Percentiles rank a stretch among this genome's conserved stretches.
These are phyloP conservation scores for Sciurus vulgaris DNA, from an alignment of 2,797 vertebrate genomes.

Conservation along the genomic window DNA sequence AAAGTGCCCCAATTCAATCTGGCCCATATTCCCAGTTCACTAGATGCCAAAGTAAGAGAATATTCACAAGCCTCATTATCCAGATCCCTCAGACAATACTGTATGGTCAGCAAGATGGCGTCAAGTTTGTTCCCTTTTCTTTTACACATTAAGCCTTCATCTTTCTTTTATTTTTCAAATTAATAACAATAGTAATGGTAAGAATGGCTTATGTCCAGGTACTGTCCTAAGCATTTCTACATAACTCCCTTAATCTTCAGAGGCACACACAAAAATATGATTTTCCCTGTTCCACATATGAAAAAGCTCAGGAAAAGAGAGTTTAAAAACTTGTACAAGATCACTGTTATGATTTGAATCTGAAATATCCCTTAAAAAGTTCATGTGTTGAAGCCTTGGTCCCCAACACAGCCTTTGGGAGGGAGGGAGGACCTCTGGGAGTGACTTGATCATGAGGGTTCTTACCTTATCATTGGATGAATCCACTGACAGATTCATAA, in stretches of 20 bases:
- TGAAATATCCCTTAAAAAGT: not conserved
- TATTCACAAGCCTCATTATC: not conserved
- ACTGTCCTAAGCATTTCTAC: not conserved
- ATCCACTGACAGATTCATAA: not conserved
- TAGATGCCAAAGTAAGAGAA: not conserved
- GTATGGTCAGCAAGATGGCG: not conserved
- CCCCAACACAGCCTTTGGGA: not conserved
- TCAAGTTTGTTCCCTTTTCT: not conserved
- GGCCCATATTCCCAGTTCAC: not conserved
- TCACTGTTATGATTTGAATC: not conserved
- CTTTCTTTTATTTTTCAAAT: constrained; percentile 21
- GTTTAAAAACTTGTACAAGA: not conserved
- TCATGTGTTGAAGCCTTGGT: not conserved
- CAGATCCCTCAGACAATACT: not conserved
- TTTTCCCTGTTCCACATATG: not conserved
- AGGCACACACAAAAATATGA: not conserved
- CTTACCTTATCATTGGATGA: not conserved
- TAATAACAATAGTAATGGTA: not conserved
- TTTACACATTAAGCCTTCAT: not conserved
- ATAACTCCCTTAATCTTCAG: not conserved
- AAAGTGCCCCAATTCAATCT: not conserved
- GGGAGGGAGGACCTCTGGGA: no score
- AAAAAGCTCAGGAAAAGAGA: not conserved
- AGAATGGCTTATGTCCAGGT: not conserved
- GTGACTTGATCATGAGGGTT: not conserved